Conservation (phyloP, 2,888 invertebrate species). For the Julus scandinavius region DNA sequence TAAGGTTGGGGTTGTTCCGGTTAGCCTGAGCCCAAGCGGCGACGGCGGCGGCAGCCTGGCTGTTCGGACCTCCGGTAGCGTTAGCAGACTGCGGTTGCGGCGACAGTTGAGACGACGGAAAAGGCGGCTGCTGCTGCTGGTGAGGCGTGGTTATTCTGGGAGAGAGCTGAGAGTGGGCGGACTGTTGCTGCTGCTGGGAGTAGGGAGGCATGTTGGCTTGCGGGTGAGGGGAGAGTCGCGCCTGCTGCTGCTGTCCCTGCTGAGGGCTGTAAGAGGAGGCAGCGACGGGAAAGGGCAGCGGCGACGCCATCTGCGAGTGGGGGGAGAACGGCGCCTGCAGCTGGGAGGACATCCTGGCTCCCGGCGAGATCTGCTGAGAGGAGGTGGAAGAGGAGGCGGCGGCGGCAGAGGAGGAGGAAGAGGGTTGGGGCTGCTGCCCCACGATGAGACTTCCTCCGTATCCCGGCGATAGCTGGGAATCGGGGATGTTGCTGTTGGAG, state of each 20-base stretch:
- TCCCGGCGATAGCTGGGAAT: slow-evolving; percentile 74
- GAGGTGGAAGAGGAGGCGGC: slow-evolving; percentile 47
- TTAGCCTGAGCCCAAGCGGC: slow-evolving; percentile 44
- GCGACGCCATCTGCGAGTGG: slow-evolving; percentile 71
- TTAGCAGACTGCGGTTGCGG: slow-evolving; percentile 53
- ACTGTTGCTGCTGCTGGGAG: slow-evolving; percentile 66
- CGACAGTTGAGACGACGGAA: slow-evolving; percentile 55
- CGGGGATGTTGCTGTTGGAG: slow-evolving; percentile 66
- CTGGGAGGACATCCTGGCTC: slow-evolving; percentile 54
- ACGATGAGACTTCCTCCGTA: slow-evolving; percentile 69
- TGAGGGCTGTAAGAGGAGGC: slow-evolving; percentile 57
- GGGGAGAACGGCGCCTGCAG: slow-evolving; percentile 67
- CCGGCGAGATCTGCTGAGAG: slow-evolving; percentile 58
- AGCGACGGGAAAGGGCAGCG: slow-evolving; percentile 63
- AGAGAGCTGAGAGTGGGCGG: slow-evolving; percentile 59
- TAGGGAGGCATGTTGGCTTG: slow-evolving; percentile 60
- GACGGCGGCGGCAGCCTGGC: not conserved
- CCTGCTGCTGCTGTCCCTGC: slow-evolving; percentile 57
- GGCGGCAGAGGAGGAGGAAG: slow-evolving; percentile 59
- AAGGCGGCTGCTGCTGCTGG: slow-evolving; percentile 72
- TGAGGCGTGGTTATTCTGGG: slow-evolving; percentile 69
- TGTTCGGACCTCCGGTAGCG: slow-evolving; percentile 19
- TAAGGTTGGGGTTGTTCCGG: slow-evolving; percentile 57
- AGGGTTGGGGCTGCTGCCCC: slow-evolving; percentile 62
- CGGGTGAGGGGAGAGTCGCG: slow-evolving; percentile 61